Evolutionary conservation across 2,797 vertebrate genomes (phyloP), one percentile per base, ranked within the genome.

Genomic region (Crypturellus tataupa): DNA sequence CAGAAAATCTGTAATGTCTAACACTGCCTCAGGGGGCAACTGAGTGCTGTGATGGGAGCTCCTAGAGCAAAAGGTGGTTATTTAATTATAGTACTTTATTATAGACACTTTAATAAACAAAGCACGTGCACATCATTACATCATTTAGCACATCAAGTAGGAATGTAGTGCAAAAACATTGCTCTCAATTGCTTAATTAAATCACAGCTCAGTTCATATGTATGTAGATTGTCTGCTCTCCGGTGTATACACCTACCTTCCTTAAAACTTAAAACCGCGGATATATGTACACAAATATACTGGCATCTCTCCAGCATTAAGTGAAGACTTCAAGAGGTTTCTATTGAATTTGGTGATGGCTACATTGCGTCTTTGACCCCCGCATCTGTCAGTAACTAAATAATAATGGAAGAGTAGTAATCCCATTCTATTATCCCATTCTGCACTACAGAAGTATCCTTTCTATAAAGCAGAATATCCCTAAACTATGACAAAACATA

Each of bases 51-150:
- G 16, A 40, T 18, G 70, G 68, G 39, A 69, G 29, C 20, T 76
- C 37, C 8, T 78, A 14, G 40, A 87, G 75, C 10, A 88, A 80
- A 75, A 69, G 12, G 2, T 24, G n/a, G 40, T 91, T 85, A 80
- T 16, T 91, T 83, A 87, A 94, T 58, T 72, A 35, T 1, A 80
- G 17, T 5, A 31, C 49, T 63, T 78, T 63, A 85, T 85, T 46
- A 83, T 14, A 80, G 8, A 5, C 4, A 3, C 11, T 87, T 86
- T 40, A 92, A 91, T 65, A 95, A 85, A 83, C 62, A 89, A 94
- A 92, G 23, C 18, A n/a, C 9, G 21, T 80, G 39, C 40, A 60
- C 3, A 2, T 37, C 89, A 80, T 87, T 75, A 42, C 42, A 75
- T 60, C 0, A 78, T 82, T 87, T 76, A 64, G 87, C 83, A 65